Base-by-base conservation (phyloP, 2,888 invertebrate genomes). In the Sipunculus nudus region DNA sequence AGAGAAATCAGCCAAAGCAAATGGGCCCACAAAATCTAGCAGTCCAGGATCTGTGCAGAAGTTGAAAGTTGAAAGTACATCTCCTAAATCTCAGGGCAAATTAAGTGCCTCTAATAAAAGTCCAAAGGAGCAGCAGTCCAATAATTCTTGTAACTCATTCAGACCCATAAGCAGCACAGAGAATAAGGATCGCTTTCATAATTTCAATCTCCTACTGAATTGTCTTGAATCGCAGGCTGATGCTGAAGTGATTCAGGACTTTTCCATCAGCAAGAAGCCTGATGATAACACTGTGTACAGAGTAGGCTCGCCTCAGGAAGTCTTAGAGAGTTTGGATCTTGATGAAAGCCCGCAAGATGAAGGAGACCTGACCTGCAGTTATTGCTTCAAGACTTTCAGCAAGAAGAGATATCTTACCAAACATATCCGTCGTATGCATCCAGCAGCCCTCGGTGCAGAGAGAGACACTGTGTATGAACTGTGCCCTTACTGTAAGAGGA, bases 351-450 rank as follows among this genome's bases (percentile, higher is more conserved):
- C n/a, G n/a, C n/a, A n/a, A n/a, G n/a, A n/a, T n/a, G n/a, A n/a
- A n/a, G n/a, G n/a, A n/a, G n/a, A n/a, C n/a, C n/a, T n/a, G n/a
- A n/a, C n/a, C n/a, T n/a, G n/a, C n/a, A n/a, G n/a, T n/a, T n/a
- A n/a, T n/a, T 65, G 65, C 38, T 47, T 21, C n/a, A 61, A 55
- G 38, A 47, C 29, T n/a, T 65, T 65, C 59, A 31, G 40, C 23
- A 54, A 62, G 43, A 58, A 59, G 41, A 45, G 65, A 19, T 65
- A 65, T 46, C 41, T 65, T 32, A 62, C 55, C 21, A 65, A 65
- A 28, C 65, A 65, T 43, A 26, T 53, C 25, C 40, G 48, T 13
- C 58, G 61, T 13, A 65, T 65, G 65, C 65, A 65, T 38, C 50
- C 56, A 16, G 26, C 35, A 29, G 5, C 35, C 6, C 13, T 43